Evolutionary conservation across 1,140 invertebrate genomes (phyloP), one percentile per base, ranked within the genome.

Genomic region (Mylabris phalerata): DNA sequence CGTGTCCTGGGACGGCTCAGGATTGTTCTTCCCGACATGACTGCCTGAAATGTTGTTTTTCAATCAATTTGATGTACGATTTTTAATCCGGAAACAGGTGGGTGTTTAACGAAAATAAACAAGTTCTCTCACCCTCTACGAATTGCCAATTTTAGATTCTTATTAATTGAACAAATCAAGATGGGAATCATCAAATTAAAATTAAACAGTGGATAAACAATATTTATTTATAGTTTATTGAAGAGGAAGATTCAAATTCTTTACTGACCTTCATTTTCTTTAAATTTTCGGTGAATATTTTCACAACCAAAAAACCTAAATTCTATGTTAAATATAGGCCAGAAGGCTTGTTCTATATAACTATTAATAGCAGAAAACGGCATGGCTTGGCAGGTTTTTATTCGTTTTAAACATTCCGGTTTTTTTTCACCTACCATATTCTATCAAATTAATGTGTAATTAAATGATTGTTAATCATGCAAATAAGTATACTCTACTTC

Each of bases 1-100:
- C 83, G 82, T 7, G 87, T 89, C 52, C 87, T 80, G 63, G 84
- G 84, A 74, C 86, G 66, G 46, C 68, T 73, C 40, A 72, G 61
- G 50, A 70, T 66, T 11, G 69, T 61, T n/a, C 68, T 57, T 41
- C 56, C 61, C n/a, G 69, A 70, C 65, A 67, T 67, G 61, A 57
- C 67, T 49, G 4, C 11, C 41, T 42, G 9, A 11, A 42, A 42
- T 7, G 10, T 49, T 38, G 13, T 49, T 32, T 32, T 4, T 49
- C 1, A 42, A 42, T 10, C 41, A 42, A 42, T 42, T 42, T 42
- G 41, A 9, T 10, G 5, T 42, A 9, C 9, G 10, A 42, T 7
- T 10, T 11, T 7, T 48, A 10, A 13, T 24, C 9, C 19, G 19
- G 19, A 24, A 13, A 46, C 13, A 26, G 13, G 9, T 26, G 4